phyloP scores from a whole-genome alignment of 2,797 vertebrate genomes.

The Mormyrus hasselquistii region DNA sequence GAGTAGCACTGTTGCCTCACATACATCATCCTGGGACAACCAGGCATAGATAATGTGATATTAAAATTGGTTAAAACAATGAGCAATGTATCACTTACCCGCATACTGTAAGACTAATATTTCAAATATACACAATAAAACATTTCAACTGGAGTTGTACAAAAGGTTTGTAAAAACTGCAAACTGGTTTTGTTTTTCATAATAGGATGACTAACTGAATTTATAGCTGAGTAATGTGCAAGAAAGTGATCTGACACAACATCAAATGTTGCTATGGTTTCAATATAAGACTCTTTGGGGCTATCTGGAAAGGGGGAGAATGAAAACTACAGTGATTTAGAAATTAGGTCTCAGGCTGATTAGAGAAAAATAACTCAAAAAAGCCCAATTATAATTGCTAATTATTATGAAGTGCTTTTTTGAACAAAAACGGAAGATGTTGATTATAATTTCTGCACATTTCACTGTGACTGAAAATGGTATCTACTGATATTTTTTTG shows the following conservation, averaged over 20 bases:
- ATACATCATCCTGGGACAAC: background rate
- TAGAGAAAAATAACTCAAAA: slow-evolving; percentile 54
- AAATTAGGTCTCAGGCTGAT: slow-evolving; percentile 55
- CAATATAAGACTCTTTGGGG: slow-evolving; percentile 30
- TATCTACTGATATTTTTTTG: slow-evolving; percentile 30
- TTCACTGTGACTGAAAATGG: slow-evolving; percentile 19
- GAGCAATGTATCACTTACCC: background rate
- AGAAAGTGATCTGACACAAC: slow-evolving; percentile 29
- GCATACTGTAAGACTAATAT: background rate
- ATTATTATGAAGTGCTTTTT: slow-evolving; percentile 54
- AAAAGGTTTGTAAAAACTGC: background rate
- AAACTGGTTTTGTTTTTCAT: background rate
- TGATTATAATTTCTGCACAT: slow-evolving; percentile 39
- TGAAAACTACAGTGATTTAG: slow-evolving; percentile 43
- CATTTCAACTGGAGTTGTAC: background rate
- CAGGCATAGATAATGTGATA: background rate
- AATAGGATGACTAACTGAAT: background rate
- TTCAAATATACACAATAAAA: background rate
- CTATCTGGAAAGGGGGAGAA: slow-evolving; percentile 22
- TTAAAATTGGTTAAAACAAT: background rate
- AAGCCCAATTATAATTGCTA: slow-evolving; percentile 65
- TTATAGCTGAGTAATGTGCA: slow-evolving; percentile 11
- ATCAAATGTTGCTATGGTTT: slow-evolving; percentile 45
- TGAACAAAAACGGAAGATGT: slow-evolving; percentile 46
- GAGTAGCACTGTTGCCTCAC: background rate